These are phyloP conservation scores for Watsonalla binaria DNA, from an alignment of 2,888 invertebrate genomes.

Conservation along the genomic window DNA sequence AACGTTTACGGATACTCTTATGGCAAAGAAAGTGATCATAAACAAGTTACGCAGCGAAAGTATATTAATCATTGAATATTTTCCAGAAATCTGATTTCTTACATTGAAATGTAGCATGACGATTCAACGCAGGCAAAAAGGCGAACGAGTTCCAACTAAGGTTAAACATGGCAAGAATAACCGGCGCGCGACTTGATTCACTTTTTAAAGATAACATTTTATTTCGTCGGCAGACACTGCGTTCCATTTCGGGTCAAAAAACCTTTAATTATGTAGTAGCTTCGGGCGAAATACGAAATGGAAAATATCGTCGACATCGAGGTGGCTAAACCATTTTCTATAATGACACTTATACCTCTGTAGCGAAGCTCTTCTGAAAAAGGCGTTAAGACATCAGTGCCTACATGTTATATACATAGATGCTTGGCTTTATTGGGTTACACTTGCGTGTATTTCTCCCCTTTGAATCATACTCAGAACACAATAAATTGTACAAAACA, in stretches of 20 bases:
- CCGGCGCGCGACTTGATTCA: background rate
- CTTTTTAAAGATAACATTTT: background rate
- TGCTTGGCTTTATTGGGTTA: too few species aligned
- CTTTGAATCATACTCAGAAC: too few species aligned
- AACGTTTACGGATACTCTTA: background rate
- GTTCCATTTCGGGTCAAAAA: background rate
- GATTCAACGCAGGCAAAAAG: background rate
- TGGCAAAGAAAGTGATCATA: background rate
- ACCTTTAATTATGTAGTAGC: background rate
- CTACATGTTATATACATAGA: too few species aligned
- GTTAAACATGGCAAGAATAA: background rate
- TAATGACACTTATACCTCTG: too few species aligned
- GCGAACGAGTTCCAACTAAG: background rate
- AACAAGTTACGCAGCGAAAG: background rate
- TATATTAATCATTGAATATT: background rate
- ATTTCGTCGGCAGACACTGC: background rate
- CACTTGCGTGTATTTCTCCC: background rate
- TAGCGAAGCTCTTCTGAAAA: too few species aligned
- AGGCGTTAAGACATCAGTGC: too few species aligned
- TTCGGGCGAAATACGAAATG: too few species aligned
- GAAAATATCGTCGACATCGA: too few species aligned
- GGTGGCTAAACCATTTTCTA: too few species aligned
- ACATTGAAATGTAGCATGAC: background rate
- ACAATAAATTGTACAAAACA: too few species aligned
- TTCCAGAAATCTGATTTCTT: constrained; percentile 5